Base-by-base conservation (phyloP, 2,888 invertebrate species). In the Trypoxylon attenuatum region DNA sequence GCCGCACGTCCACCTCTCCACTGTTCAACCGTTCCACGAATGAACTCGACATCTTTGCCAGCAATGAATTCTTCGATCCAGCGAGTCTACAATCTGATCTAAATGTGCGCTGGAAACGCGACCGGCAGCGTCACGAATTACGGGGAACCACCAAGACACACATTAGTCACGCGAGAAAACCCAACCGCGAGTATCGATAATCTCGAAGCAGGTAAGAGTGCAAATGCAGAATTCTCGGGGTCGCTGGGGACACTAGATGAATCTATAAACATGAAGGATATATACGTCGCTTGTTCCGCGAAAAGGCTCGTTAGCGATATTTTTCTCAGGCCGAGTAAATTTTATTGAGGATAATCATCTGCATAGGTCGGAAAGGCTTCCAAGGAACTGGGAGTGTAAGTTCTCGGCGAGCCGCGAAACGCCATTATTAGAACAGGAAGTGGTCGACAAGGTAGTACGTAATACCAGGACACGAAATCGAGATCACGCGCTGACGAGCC, bases 241-340 rank as follows among this genome's bases (percentile, higher is more conserved):
- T 59, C 23, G 43, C 15, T 38, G 45, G 47, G 49, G 33, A 19
- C 19, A 23, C 19, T 51, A 41, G 29, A 19, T 18, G 49, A 29
- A 21, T 58, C 56, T 67, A 58, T 56, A 70, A 70, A 73, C 33
- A 13, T 72, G 73, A 54, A 18, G 25, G 10, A 55, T 69, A 72
- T 72, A 73, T 47, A 73, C 73, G 69, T 72, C 61, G 65, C 56
- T 62, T 59, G 55, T 63, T 73, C 62, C 67, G 49, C 53, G 66
- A 74, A 73, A 73, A 52, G 52, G 16, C 58, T 62, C 27, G 39
- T 50, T 53, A 47, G 53, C 62, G 52, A 56, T 55, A 51, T 49
- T 46, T 10, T 18, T 16, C 39, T 51, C 8, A 39, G 39, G 8
- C 46, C 16, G 42, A 23, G 21, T 29, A 15, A 51, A 13, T 39